Conservation (phyloP, 2,888 invertebrate genomes). For the Oligia latruncula region DNA sequence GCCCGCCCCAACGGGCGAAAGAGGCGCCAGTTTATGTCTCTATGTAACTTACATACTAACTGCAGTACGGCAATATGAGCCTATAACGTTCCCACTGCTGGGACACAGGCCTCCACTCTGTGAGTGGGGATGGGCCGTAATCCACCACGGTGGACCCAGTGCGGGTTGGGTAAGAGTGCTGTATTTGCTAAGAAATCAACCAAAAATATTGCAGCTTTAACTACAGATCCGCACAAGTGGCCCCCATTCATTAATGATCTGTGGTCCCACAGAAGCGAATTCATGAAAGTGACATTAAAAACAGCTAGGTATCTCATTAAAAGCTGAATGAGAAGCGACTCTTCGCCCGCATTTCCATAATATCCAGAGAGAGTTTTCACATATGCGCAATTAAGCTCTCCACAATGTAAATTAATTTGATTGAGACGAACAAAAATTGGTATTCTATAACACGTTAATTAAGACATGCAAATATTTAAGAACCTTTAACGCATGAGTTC, state of each 20-base stretch:
- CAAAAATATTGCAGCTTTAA: neutral
- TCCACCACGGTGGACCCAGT: no score
- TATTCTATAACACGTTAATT: conserved; percentile 55
- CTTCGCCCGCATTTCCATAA: conserved; percentile 50
- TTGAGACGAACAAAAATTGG: conserved; percentile 61
- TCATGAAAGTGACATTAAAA: conserved; percentile 23
- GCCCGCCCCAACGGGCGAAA: neutral
- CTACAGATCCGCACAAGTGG: neutral
- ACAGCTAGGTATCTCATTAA: conserved; percentile 49
- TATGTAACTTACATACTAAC: neutral
- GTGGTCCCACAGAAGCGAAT: conserved; percentile 1
- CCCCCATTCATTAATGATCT: conserved; percentile 37
- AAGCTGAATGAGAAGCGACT: conserved; percentile 34
- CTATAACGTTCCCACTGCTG: neutral
- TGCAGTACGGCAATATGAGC: neutral
- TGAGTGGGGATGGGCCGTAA: no score
- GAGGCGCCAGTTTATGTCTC: no score
- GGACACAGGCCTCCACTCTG: no score
- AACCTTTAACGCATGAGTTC: conserved; percentile 55
- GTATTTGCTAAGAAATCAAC: neutral
- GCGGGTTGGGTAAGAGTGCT: neutral
- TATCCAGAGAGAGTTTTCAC: conserved; percentile 39
- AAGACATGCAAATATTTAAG: conserved; percentile 70
- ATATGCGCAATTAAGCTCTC: conserved; percentile 61
- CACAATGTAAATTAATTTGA: conserved; percentile 68